Base-by-base conservation (phyloP, 2,888 invertebrate species). In the Agriotes lineatus region DNA sequence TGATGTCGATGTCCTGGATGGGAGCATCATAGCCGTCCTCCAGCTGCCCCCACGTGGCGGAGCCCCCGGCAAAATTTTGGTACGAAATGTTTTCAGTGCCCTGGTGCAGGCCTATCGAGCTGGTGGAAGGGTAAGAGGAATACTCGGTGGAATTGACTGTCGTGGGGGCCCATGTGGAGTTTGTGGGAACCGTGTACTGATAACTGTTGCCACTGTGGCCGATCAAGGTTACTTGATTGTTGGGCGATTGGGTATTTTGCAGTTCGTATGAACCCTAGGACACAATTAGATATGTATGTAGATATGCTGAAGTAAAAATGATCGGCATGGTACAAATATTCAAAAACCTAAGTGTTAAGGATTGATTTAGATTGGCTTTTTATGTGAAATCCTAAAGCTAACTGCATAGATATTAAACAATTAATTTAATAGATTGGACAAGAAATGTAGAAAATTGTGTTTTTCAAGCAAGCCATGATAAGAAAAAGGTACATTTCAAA, bases 191-290 rank as follows among this genome's bases (percentile, higher is more conserved):
- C 1, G 79, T 60, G 35, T 81, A 89, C 77, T 88, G 88, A 70
- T 88, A 88, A n/a, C 87, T 82, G 66, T 86, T 84, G 76, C 81
- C 81, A 1, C 81, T 77, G 1, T 81, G 77, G 10, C 88, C 86
- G 76, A 90, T 89, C 58, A 90, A 80, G 30, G 88, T 89, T 70
- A 90, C 88, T 84, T 90, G 82, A 58, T 88, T 86, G 70, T 85
- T 85, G 0, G 89, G 87, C 50, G 90, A 87, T 14, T 80, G 77
- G 0, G 85, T 81, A 20, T 87, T 87, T 3, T 86, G 86, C 0
- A 85, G 81, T 62, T 89, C 89, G 78, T 88, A 89, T 1, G 84
- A 83, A 18, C 69, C 71, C 14, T 83, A 74, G 69, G 85, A n/a
- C n/a, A n/a, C n/a, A n/a, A n/a, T n/a, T n/a, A n/a, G n/a, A n/a